Conservation (phyloP, 2,113 vertebrate species). For the Dendrocopos noguchii region DNA sequence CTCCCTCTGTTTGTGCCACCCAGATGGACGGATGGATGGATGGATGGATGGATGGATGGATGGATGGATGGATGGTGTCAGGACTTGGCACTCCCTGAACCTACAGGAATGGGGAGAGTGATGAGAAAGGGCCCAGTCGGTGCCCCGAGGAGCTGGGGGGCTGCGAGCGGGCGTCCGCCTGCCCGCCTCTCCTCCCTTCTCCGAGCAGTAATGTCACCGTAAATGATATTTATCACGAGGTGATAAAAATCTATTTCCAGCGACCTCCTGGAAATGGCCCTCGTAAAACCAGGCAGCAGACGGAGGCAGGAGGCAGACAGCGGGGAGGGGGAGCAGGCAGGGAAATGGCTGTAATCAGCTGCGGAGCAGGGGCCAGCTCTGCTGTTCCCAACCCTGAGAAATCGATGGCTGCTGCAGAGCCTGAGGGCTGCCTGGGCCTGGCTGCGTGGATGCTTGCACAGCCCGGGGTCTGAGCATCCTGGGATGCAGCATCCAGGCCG, state of each 20-base stretch:
- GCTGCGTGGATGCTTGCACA: neutral
- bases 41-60: too few relatives aligned
- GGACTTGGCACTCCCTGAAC: neutral
- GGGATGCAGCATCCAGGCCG: neutral
- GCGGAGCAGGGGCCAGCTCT: neutral
- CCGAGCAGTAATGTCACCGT: constrained; percentile 45
- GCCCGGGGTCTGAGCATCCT: neutral
- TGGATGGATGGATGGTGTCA: neutral
- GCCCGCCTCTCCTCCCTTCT: constrained; percentile 18
- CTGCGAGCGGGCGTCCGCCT: neutral
- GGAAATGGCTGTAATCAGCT: constrained; percentile 42
- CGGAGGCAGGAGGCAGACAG: constrained; percentile 61
- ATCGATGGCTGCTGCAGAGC: neutral
- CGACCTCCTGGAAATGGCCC: constrained; percentile 70
- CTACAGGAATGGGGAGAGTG: neutral
- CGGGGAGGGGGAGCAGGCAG: constrained; percentile 34
- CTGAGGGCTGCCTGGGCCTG: neutral
- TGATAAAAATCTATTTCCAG: constrained; percentile 73
- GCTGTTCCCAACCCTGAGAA: neutral
- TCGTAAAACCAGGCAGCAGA: constrained; percentile 68
- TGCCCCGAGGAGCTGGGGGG: neutral
- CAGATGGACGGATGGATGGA: neutral
- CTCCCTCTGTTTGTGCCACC: constrained; percentile 13
- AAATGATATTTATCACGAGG: constrained; percentile 68
- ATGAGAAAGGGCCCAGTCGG: neutral